These are phyloP conservation scores for Biston betularia DNA, from an alignment of 2,888 invertebrate species.

Conservation along the genomic window DNA sequence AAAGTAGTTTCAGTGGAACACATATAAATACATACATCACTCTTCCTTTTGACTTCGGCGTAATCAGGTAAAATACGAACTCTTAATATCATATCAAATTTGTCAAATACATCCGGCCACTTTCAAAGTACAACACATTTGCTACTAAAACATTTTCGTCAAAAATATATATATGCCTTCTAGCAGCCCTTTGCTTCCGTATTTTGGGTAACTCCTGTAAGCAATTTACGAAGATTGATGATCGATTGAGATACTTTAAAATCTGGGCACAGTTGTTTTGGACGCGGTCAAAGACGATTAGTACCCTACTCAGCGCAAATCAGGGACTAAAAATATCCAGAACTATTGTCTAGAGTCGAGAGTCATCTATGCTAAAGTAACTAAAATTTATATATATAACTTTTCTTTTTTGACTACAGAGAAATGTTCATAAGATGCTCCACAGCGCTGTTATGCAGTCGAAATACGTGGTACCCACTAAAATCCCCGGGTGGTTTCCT, in stretches of 20 bases:
- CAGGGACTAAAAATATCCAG: neutral
- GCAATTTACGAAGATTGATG: constrained; percentile 10
- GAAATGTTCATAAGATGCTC: too few relatives aligned
- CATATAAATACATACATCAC: too few relatives aligned
- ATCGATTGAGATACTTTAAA: neutral
- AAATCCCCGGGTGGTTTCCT: too few relatives aligned
- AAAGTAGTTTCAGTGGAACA: too few relatives aligned
- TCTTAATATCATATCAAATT: too few relatives aligned
- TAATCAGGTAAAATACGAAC: too few relatives aligned
- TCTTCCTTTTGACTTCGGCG: too few relatives aligned
- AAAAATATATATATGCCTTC: neutral
- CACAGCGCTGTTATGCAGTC: too few relatives aligned
- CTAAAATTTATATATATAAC: too few relatives aligned
- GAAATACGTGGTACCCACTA: too few relatives aligned
- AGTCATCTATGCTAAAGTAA: neutral
- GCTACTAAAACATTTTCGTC: neutral
- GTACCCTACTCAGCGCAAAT: neutral
- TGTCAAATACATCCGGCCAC: too few relatives aligned
- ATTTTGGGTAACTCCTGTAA: constrained; percentile 3
- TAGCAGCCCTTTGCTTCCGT: neutral
- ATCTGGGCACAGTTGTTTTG: constrained; percentile 2
- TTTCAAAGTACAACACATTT: neutral
- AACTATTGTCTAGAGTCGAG: neutral
- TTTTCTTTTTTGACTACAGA: too few relatives aligned
- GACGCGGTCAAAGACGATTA: neutral